Conservation (phyloP, 30 jellyfish, hydroid and myxozoan species). For the Aurelia coerulea region DNA sequence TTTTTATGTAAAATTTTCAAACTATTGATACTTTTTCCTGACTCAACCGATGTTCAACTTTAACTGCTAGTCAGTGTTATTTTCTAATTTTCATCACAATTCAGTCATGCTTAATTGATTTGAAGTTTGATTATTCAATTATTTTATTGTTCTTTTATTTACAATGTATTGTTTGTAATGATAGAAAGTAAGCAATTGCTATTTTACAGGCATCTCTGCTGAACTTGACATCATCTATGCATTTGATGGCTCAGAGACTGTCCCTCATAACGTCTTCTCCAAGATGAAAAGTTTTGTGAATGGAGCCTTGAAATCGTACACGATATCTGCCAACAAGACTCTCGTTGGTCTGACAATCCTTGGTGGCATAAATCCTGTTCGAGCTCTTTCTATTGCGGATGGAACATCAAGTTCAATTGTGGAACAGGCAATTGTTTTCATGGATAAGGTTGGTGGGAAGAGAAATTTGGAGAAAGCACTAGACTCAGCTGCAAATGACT, state of each 20-base stretch:
- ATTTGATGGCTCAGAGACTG: constrained; percentile 77
- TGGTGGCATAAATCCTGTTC: constrained; percentile 30
- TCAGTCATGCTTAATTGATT: no score
- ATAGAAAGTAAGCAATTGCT: no score
- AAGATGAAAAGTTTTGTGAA: constrained; percentile 46
- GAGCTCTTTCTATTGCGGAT: neutral
- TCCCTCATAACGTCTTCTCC: constrained; percentile 13
- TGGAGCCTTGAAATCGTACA: constrained; percentile 65
- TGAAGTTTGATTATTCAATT: no score
- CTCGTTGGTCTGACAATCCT: constrained; percentile 44
- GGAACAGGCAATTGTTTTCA: constrained; percentile 26
- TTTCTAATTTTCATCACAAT: no score
- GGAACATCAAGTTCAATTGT: constrained; percentile 29
- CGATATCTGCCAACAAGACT: constrained; percentile 44
- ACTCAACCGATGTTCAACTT: no score
- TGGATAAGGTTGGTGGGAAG: constrained; percentile 49
- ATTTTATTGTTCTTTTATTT: no score
- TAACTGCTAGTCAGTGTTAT: no score
- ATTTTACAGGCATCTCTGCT: constrained; percentile 42
- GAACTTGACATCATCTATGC: constrained; percentile 83
- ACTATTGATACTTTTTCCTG: no score
- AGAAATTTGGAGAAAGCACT: constrained; percentile 28
- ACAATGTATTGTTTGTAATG: no score
- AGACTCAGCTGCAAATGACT: neutral
- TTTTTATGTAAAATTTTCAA: no score